Evolutionary conservation across 2,888 invertebrate species (phyloP).

Genomic region (Scaptomyza polygonia): DNA sequence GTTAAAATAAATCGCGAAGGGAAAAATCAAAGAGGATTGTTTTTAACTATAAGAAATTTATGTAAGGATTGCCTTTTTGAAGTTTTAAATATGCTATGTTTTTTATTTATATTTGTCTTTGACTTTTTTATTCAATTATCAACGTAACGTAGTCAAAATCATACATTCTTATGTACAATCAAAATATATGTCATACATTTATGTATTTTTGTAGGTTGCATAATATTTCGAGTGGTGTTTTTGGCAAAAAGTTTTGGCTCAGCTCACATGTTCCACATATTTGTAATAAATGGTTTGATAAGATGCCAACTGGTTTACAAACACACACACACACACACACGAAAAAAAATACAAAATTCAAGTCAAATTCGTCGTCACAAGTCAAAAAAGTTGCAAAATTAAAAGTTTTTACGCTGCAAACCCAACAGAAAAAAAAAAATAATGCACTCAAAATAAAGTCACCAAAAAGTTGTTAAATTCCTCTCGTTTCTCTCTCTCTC

Average conservation of each 20-base stretch:
- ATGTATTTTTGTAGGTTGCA: background rate
- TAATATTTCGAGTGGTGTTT: conserved; percentile 5
- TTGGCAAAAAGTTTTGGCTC: conserved; percentile 5
- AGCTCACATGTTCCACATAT: conserved; percentile 16
- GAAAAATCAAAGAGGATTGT: no score
- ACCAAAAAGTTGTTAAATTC: conserved; percentile 47
- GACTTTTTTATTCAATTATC: background rate
- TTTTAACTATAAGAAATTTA: no score
- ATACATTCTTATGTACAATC: background rate
- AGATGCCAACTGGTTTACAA: conserved; percentile 37
- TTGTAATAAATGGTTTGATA: conserved; percentile 50
- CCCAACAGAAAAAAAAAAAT: conserved; percentile 13
- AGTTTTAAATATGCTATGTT: no score
- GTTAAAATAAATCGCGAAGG: no score
- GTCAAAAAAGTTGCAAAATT: conserved; percentile 67
- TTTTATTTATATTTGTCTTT: background rate
- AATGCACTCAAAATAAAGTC: conserved; percentile 43
- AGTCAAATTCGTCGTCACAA: conserved; percentile 18
- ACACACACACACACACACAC: background rate
- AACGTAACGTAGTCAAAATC: background rate
- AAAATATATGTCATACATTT: background rate
- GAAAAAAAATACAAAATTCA: background rate
- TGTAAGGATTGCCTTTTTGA: no score
- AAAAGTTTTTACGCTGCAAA: conserved; percentile 58
- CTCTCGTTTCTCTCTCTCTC: background rate